These are phyloP conservation scores for Nemapogon koenigi DNA, from an alignment of 2,888 invertebrate genomes.

Conservation along the genomic window DNA sequence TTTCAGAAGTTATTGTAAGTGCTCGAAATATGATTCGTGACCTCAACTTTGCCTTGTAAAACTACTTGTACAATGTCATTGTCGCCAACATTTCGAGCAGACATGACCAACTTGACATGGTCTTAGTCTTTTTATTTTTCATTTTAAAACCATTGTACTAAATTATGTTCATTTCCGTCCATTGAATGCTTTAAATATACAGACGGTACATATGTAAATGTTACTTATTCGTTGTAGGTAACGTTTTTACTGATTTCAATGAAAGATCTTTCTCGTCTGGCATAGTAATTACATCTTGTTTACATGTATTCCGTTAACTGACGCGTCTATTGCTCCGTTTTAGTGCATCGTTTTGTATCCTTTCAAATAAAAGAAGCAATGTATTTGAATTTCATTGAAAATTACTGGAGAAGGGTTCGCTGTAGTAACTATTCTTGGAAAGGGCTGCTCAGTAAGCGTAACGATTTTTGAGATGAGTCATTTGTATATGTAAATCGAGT, in stretches of 20 bases:
- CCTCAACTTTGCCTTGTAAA: too few species aligned
- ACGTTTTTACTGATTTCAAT: slow-evolving; percentile 30
- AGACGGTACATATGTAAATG: slow-evolving; percentile 21
- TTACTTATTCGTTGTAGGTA: slow-evolving; percentile 19
- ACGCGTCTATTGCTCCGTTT: neutral
- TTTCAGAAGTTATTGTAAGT: too few species aligned
- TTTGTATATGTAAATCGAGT: slow-evolving; percentile 12
- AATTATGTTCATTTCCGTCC: slow-evolving; percentile 47
- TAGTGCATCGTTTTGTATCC: neutral
- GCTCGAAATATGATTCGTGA: too few species aligned
- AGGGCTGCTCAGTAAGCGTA: slow-evolving; percentile 7
- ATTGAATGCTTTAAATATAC: slow-evolving; percentile 44
- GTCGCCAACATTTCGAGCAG: too few species aligned
- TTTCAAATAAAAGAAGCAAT: slow-evolving; percentile 4
- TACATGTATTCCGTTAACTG: neutral
- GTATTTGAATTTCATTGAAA: too few species aligned
- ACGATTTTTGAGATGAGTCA: slow-evolving; percentile 10
- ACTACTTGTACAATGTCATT: too few species aligned
- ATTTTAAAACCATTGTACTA: slow-evolving; percentile 35
- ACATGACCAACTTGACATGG: too few species aligned
- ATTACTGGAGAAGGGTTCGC: neutral
- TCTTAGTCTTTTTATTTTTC: neutral
- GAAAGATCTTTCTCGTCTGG: slow-evolving; percentile 25
- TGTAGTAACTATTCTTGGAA: slow-evolving; percentile 3
- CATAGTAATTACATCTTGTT: slow-evolving; percentile 11